Conservation (phyloP, 1,140 invertebrate genomes). For the Arctopsyche grandis region DNA sequence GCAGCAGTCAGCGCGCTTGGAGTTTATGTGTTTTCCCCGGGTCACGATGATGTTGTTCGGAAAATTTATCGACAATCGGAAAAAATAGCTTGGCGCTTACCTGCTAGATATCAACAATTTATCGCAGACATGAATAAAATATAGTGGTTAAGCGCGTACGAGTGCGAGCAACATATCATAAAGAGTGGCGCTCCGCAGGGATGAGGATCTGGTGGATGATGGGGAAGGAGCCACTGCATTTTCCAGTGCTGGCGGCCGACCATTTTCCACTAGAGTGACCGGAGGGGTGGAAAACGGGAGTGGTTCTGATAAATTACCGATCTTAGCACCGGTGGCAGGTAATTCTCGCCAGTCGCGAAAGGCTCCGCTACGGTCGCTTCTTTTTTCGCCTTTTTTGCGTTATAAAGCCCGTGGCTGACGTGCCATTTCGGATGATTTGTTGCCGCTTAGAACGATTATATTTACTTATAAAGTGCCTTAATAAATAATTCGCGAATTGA, state of each 20-base stretch:
- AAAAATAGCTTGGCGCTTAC: conserved; percentile 27
- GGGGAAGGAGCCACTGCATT: conserved; percentile 21
- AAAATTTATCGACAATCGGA: conserved; percentile 1
- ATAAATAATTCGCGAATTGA: neutral
- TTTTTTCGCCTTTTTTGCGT: conserved; percentile 53
- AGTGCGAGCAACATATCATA: conserved; percentile 47
- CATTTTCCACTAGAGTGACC: conserved; percentile 58
- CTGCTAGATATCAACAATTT: conserved; percentile 41
- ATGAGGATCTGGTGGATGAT: neutral
- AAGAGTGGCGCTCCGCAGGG: conserved; percentile 24
- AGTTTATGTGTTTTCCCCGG: neutral
- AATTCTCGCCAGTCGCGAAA: conserved; percentile 57
- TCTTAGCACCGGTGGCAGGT: conserved; percentile 57
- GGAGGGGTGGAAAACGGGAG: conserved; percentile 30
- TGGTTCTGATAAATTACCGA: conserved; percentile 58
- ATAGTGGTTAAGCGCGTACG: conserved; percentile 35
- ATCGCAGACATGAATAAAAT: conserved; percentile 43
- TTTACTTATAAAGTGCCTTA: neutral
- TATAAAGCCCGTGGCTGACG: conserved; percentile 57
- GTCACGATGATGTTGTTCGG: neutral
- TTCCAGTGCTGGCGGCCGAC: conserved; percentile 25
- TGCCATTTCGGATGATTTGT: conserved; percentile 57
- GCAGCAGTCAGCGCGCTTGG: neutral
- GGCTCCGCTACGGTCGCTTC: conserved; percentile 23
- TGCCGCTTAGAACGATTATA: conserved; percentile 13